These are phyloP conservation scores for Linnaemya vulpina DNA, from an alignment of 2,888 invertebrate species.

Conservation along the genomic window DNA sequence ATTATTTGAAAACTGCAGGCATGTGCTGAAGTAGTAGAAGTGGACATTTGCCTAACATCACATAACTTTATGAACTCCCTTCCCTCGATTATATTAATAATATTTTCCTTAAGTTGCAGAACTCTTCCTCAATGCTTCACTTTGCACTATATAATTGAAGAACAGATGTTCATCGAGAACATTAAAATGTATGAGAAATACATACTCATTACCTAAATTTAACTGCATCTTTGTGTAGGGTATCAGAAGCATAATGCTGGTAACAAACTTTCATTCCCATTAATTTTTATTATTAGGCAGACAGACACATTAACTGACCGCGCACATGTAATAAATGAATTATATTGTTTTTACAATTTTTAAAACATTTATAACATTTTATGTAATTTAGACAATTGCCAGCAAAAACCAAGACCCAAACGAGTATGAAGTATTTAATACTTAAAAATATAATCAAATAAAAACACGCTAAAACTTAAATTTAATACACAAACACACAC, in stretches of 20 bases:
- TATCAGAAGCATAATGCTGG: constrained; percentile 22
- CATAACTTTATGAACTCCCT: no score
- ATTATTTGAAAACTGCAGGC: no score
- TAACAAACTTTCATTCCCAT: constrained; percentile 53
- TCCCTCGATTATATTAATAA: no score
- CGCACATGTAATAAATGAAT: constrained; percentile 34
- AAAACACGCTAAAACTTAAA: constrained; percentile 30
- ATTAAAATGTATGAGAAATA: neutral
- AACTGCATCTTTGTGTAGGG: neutral
- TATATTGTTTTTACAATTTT: constrained; percentile 20
- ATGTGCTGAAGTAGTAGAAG: no score
- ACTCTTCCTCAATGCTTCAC: no score
- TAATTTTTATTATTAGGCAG: constrained; percentile 36
- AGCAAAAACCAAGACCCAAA: constrained; percentile 18
- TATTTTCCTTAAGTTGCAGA: no score
- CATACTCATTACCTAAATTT: neutral
- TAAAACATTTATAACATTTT: constrained; percentile 45
- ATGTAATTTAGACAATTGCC: constrained; percentile 59
- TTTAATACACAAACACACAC: constrained; percentile 14
- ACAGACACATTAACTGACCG: constrained; percentile 41
- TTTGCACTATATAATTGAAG: no score
- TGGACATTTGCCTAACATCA: no score
- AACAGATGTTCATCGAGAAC: no score
- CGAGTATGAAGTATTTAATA: constrained; percentile 26
- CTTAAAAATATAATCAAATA: constrained; percentile 37